phyloP scores from a whole-genome alignment of 2,797 vertebrate genomes.

The Aldrovandia affinis region DNA sequence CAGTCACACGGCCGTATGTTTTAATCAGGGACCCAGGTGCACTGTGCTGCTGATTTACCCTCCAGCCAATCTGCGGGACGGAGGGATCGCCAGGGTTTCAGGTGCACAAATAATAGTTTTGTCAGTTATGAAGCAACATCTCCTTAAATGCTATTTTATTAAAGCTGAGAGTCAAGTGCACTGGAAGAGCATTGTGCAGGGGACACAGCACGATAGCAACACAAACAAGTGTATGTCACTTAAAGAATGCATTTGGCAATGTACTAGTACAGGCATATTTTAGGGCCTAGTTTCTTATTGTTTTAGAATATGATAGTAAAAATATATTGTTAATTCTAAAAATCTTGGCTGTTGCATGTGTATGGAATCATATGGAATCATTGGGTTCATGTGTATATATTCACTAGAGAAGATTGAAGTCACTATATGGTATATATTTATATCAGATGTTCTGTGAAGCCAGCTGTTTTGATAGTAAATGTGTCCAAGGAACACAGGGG shows the following conservation, averaged over 20 bases:
- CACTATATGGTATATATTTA: too few relatives aligned
- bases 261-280: too few relatives aligned
- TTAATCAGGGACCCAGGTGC: slow-evolving; percentile 31
- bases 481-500: slow-evolving; percentile 26
- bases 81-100: slow-evolving; percentile 15
- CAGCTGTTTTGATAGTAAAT: background rate
- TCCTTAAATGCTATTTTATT: background rate
- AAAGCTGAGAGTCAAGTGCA: background rate
- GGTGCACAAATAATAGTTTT: slow-evolving; percentile 17
- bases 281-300: too few relatives aligned
- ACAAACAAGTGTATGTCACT: background rate
- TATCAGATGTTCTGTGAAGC: background rate
- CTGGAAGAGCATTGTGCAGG: background rate
- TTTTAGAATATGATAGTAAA: too few relatives aligned
- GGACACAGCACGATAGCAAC: background rate
- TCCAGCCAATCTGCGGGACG: background rate
- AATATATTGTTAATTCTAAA: too few relatives aligned
- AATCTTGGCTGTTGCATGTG: too few relatives aligned
- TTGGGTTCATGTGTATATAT: too few relatives aligned
- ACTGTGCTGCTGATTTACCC: background rate
- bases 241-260: background rate
- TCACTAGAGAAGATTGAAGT: too few relatives aligned
- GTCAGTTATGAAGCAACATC: background rate
- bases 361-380: too few relatives aligned
- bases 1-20: background rate